phyloP scores from a whole-genome alignment of 2,113 vertebrate genomes.

The Saimiri boliviensis region DNA sequence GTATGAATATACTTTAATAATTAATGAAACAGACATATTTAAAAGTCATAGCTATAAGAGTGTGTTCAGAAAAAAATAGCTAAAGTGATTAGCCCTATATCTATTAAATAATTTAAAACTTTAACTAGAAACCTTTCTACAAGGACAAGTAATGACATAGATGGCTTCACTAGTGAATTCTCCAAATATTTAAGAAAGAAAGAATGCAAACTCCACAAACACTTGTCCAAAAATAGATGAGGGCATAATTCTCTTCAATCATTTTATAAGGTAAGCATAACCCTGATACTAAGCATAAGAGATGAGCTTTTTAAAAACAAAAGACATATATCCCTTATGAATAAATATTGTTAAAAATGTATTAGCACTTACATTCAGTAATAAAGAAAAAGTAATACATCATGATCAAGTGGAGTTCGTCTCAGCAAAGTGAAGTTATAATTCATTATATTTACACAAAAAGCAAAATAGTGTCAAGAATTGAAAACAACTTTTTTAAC shows the following conservation, averaged over 20 bases:
- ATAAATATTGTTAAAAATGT: not conserved
- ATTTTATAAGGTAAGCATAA: not conserved
- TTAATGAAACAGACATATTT: not conserved
- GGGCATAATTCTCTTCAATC: not conserved
- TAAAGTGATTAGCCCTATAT: not conserved
- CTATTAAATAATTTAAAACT: not conserved
- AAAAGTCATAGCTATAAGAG: not conserved
- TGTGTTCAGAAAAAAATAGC: not conserved
- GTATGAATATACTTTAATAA: not conserved
- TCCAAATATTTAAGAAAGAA: not conserved
- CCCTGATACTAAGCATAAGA: not conserved
- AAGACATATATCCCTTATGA: not conserved
- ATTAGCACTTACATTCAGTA: not conserved
- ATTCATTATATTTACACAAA: not conserved
- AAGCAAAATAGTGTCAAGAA: not conserved
- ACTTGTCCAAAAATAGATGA: not conserved
- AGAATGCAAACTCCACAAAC: not conserved
- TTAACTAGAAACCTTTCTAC: not conserved
- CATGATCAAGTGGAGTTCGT: not conserved
- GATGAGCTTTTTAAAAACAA: not conserved
- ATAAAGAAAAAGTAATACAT: not conserved
- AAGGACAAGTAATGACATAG: not conserved
- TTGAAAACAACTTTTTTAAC: not conserved
- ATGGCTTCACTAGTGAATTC: not conserved
- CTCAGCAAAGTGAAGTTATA: not conserved